These are phyloP conservation scores for Diplodus sargus DNA, from an alignment of 2,797 vertebrate genomes.

Conservation along the genomic window DNA sequence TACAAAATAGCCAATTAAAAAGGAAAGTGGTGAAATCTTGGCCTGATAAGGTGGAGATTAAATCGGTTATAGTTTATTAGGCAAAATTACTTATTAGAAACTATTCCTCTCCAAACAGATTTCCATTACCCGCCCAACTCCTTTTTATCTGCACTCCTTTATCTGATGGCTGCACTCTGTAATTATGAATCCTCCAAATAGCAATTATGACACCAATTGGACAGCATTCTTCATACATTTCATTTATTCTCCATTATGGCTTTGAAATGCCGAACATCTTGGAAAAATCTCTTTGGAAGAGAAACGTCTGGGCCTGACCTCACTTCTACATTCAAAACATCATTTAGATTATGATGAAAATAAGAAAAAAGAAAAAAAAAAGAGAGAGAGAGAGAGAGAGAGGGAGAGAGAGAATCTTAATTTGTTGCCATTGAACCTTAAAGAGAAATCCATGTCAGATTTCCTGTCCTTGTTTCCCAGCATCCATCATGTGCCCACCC, in stretches of 20 bases:
- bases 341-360: slow-evolving; percentile 48
- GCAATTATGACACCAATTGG: slow-evolving; percentile 83
- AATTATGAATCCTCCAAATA: slow-evolving; percentile 86
- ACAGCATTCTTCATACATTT: slow-evolving; percentile 80
- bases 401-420: slow-evolving; percentile 45
- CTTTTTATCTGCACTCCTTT: slow-evolving; percentile 84
- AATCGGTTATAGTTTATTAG: slow-evolving; percentile 93
- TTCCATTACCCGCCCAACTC: slow-evolving; percentile 86
- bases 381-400: slow-evolving; percentile 19
- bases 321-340: slow-evolving; percentile 41
- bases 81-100: slow-evolving; percentile 91
- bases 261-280: slow-evolving; percentile 74
- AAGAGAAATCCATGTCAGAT: slow-evolving; percentile 66
- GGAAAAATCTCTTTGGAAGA: slow-evolving; percentile 59
- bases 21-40: slow-evolving; percentile 96
- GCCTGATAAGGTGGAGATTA: slow-evolving; percentile 91
- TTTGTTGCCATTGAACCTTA: slow-evolving; percentile 69
- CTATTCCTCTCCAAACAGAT: slow-evolving; percentile 89
- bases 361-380: neutral
- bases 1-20: slow-evolving; percentile 99
- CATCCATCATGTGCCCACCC: slow-evolving; percentile 83
- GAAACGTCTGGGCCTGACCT: slow-evolving; percentile 50
- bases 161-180: slow-evolving; percentile 85
- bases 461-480: slow-evolving; percentile 74
- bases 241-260: slow-evolving; percentile 78